Base-by-base conservation (phyloP, 2,888 invertebrate genomes). In the Metalampra italica region DNA sequence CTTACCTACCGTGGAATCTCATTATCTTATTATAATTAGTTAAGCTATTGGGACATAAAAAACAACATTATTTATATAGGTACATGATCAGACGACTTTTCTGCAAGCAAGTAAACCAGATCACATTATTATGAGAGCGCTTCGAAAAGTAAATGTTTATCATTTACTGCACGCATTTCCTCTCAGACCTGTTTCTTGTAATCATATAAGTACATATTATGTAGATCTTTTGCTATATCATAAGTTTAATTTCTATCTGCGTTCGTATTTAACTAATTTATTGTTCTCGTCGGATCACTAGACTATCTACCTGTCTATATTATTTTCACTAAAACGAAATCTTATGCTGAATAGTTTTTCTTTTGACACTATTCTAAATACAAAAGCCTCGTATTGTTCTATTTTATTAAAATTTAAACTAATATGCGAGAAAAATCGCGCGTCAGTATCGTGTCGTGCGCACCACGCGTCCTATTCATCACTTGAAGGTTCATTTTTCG, bases 391-490 rank as follows among this genome's bases (percentile, higher is more conserved):
- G 60, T 64, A 61, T 56, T 8, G 32, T 1, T 65, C 62, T 60
- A n/a, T 66, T 71, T 64, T 68, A 68, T 69, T 61, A 60, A 66
- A 71, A 66, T 71, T 69, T 64, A 74, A 66, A 72, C 75, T 78
- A 82, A 82, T 78, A 74, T 71, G 78, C 81, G 76, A 82, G 71
- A 72, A 82, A 79, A 81, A 82, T 79, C 73, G 71, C 64, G 66
- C 69, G 74, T 72, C 70, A 75, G 71, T 72, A 70, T 78, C 78
- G 75, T 68, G 82, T 76, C 75, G 75, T 69, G 78, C 79, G 63
- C 78, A 71, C 75, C 87, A 85, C 82, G 83, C 79, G 81, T 74
- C 71, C 80, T 71, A 83, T 85, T 83, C 82, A 83, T 71, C 68
- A 71, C 62, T 60, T 50, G 56, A 62, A 64, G 60, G 60, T 67